phyloP scores from a whole-genome alignment of 64 coral and sea anemone species.

The Montipora efflorescens region DNA sequence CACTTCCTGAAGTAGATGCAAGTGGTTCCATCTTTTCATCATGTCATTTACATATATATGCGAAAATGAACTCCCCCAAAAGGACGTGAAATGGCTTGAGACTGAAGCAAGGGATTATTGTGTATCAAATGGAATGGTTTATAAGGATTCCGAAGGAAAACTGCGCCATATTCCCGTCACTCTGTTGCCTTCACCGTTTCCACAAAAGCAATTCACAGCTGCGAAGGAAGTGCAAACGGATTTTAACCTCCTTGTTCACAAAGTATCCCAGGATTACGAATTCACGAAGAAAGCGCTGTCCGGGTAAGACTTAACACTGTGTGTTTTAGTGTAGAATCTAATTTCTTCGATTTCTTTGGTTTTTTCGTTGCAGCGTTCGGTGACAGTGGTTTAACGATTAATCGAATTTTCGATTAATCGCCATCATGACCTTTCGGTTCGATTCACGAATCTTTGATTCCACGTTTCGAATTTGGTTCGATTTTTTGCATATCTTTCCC shows the following conservation, averaged over 20 bases:
- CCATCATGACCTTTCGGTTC: too few species aligned
- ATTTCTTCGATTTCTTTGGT: too few species aligned
- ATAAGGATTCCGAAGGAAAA: constrained; percentile 8
- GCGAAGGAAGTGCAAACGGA: constrained; percentile 73
- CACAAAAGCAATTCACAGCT: constrained; percentile 65
- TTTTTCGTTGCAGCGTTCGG: too few species aligned
- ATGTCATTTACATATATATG: background rate
- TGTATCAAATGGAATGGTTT: constrained; percentile 3
- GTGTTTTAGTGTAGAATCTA: too few species aligned
- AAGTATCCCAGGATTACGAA: constrained; percentile 74
- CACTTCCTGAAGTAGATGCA: background rate
- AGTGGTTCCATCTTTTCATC: background rate
- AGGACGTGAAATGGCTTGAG: constrained; percentile 5
- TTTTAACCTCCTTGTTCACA: constrained; percentile 89
- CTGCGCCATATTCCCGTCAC: constrained; percentile 78
- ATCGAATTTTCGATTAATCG: too few species aligned
- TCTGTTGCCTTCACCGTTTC: constrained; percentile 69
- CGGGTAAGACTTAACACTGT: constrained; percentile 32
- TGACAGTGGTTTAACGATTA: too few species aligned
- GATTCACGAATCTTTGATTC: too few species aligned
- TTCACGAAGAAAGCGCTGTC: constrained; percentile 76
- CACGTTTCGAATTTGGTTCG: too few species aligned
- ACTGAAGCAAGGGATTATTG: constrained; percentile 30
- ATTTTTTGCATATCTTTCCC: too few species aligned
- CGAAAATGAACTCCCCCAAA: background rate